Evolutionary conservation across 2,113 vertebrate genomes (phyloP).

Genomic region (Menidia beryllina): DNA sequence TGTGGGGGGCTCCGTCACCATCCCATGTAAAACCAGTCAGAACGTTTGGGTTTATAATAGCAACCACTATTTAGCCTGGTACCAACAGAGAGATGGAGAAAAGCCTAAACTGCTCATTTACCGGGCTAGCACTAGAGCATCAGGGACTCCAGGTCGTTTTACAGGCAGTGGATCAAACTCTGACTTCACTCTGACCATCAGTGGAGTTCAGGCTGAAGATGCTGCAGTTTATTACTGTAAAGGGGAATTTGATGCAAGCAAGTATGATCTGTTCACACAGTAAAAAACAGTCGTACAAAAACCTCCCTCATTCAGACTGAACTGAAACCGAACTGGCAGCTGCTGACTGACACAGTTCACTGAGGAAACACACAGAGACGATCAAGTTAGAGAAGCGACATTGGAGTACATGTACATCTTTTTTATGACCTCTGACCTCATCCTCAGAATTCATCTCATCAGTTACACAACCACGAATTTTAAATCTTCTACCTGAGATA

Average conservation of each 20-base stretch:
- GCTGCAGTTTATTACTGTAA: constrained; percentile 7
- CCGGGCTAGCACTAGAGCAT: neutral
- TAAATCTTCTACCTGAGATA: no score
- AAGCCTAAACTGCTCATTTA: neutral
- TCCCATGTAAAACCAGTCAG: neutral
- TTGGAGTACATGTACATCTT: no score
- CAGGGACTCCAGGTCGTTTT: constrained; percentile 2
- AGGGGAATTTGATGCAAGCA: no score
- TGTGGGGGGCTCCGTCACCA: neutral
- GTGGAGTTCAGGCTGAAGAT: constrained; percentile 15
- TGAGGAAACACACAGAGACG: no score
- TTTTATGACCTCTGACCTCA: no score
- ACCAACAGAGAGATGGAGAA: neutral
- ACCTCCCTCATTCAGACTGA: neutral
- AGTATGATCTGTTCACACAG: neutral
- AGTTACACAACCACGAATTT: no score
- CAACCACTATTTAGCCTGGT: neutral
- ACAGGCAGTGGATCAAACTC: constrained; percentile 14
- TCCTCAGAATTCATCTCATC: no score
- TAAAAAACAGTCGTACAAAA: constrained; percentile 13
- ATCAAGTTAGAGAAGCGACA: no score
- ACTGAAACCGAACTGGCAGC: neutral
- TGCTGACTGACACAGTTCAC: neutral
- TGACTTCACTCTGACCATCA: constrained; percentile 27
- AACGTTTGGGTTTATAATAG: neutral